A percentile compares a stretch with the other conserved stretches of the same genome.
Evolutionary conservation across 2,797 vertebrate genomes (phyloP).

Genomic region (Phataginus tricuspis): DNA sequence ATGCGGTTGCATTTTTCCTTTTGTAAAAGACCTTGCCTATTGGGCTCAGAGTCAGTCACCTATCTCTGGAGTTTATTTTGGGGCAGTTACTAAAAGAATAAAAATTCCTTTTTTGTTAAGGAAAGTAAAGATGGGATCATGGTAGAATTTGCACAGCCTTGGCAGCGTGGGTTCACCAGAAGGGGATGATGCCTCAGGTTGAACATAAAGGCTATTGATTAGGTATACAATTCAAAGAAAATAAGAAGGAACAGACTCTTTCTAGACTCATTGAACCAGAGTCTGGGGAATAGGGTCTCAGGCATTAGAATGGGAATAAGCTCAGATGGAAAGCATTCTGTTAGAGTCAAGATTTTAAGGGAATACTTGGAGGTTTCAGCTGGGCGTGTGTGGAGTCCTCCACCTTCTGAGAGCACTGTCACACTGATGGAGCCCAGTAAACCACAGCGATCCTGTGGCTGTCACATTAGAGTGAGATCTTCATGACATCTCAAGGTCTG

Average conservation of each 20-base stretch:
- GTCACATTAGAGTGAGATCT: not conserved
- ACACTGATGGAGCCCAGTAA: not conserved
- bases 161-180: not conserved
- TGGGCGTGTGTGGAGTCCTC: not conserved
- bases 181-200: not conserved
- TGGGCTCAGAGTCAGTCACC: not conserved
- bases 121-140: not conserved
- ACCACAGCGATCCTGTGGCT: not conserved
- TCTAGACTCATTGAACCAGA: not conserved
- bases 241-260: not conserved
- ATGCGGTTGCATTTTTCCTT: slow-evolving; percentile 13
- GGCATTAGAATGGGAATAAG: not conserved
- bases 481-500: not conserved
- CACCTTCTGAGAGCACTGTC: not conserved
- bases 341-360: not conserved
- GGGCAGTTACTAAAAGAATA: not conserved
- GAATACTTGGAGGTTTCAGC: not conserved
- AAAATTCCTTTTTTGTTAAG: not conserved
- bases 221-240: not conserved
- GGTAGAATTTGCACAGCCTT: not conserved
- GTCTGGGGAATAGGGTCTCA: not conserved
- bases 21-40: not conserved
- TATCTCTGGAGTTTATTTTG: not conserved
- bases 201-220: not conserved
- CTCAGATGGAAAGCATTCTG: not conserved